Evolutionary conservation across 2,797 vertebrate genomes (phyloP).

Genomic region (Meriones psammophilus): DNA sequence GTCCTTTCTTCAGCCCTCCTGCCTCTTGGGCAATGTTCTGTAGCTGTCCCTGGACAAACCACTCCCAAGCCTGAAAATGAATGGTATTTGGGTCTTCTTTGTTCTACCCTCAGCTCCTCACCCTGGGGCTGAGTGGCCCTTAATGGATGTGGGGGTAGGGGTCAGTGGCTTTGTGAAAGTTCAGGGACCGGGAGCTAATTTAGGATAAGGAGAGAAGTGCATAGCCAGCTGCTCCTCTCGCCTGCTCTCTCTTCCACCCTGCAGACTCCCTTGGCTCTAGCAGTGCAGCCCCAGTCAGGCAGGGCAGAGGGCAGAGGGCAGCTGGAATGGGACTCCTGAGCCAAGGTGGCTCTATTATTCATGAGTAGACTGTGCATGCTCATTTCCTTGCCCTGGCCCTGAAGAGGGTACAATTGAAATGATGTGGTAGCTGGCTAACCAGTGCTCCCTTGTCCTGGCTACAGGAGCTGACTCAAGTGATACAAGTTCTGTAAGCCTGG

Average conservation of each 20-base stretch:
- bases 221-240: constrained; percentile 20
- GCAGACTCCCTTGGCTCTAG: neutral
- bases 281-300: constrained; percentile 4
- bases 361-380: constrained; percentile 41
- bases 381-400: neutral
- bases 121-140: constrained; percentile 71
- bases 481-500: constrained; percentile 91
- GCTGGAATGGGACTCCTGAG: constrained; percentile 70
- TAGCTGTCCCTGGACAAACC: constrained; percentile 6
- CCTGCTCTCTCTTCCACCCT: neutral
- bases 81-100: constrained; percentile 61
- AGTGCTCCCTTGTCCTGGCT: constrained; percentile 47
- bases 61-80: constrained; percentile 28
- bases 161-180: constrained; percentile 72
- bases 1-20: neutral
- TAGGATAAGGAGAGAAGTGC: neutral
- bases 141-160: constrained; percentile 62
- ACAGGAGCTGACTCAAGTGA: constrained; percentile 92
- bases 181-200: constrained; percentile 72
- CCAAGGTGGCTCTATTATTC: constrained; percentile 60
- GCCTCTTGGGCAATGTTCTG: constrained; percentile 2
- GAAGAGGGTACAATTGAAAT: neutral
- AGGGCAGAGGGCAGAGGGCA: constrained; percentile 68
- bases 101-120: constrained; percentile 55
- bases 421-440: constrained; percentile 18